These are phyloP conservation scores for Elgaria multicarinata DNA, from an alignment of 2,113 vertebrate species.

Conservation along the genomic window DNA sequence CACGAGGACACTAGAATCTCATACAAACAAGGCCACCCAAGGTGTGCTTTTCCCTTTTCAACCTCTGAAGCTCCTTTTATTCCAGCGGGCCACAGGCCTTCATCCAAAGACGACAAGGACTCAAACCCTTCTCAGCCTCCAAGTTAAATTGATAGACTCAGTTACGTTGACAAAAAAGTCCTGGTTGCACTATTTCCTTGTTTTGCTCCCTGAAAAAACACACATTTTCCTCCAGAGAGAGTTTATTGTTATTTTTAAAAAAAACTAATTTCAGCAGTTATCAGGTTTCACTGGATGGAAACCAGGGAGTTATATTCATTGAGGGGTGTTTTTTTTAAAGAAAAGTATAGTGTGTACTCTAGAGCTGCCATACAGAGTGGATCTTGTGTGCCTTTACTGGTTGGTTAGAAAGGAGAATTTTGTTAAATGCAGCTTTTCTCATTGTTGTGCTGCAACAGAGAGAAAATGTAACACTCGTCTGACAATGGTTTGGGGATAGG, in stretches of 20 bases:
- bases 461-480: not conserved
- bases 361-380: not conserved
- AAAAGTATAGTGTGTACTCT: not conserved
- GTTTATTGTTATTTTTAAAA: not conserved
- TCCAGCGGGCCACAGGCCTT: conserved; percentile 24
- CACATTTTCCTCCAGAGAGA: not conserved
- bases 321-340: not conserved
- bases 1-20: not conserved
- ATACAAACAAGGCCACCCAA: not conserved
- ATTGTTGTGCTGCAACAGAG: not conserved
- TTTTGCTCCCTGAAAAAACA: not conserved
- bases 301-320: not conserved
- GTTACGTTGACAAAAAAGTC: conserved; percentile 20
- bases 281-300: not conserved
- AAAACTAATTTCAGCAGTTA: not conserved
- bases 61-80: not conserved
- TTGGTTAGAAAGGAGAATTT: not conserved
- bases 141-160: conserved; percentile 3
- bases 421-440: not conserved
- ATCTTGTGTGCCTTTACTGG: not conserved
- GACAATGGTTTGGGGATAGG: not conserved
- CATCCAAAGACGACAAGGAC: conserved; percentile 33
- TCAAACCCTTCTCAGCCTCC: conserved; percentile 4
- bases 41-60: not conserved
- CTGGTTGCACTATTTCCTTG: conserved; percentile 7